Conservation (phyloP, 2,888 invertebrate species). For the Ypsolopha scabrella region DNA sequence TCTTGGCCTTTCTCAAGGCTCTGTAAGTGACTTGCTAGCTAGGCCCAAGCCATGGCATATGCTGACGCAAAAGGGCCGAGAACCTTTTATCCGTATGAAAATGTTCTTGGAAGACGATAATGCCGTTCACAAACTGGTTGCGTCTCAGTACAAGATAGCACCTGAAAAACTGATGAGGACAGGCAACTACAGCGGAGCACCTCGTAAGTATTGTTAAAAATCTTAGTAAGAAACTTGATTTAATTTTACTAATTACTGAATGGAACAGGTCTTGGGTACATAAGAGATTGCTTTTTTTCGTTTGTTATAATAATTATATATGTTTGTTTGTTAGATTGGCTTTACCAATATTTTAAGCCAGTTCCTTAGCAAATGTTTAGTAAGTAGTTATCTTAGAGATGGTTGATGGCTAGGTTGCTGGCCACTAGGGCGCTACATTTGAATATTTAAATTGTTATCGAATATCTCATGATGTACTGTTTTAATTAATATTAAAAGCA, state of each 20-base stretch:
- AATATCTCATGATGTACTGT: too few relatives aligned
- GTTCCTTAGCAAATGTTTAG: too few relatives aligned
- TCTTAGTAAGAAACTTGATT: neutral
- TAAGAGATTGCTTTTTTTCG: too few relatives aligned
- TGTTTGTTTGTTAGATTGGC: too few relatives aligned
- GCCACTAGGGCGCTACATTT: too few relatives aligned
- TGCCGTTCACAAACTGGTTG: conserved; percentile 94
- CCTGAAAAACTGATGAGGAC: conserved; percentile 98
- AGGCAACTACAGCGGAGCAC: conserved; percentile 88
- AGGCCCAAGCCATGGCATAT: conserved; percentile 99
- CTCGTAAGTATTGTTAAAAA: conserved; percentile 72
- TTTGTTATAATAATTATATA: too few relatives aligned
- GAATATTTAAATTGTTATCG: too few relatives aligned
- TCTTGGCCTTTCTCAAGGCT: conserved; percentile 95
- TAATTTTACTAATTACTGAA: neutral
- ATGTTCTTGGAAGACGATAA: conserved; percentile 97
- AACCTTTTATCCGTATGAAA: conserved; percentile 98
- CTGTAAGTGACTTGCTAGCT: conserved; percentile 96
- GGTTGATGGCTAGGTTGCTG: too few relatives aligned
- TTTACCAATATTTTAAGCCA: too few relatives aligned
- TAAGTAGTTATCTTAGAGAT: too few relatives aligned
- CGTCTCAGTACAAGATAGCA: conserved; percentile 97
- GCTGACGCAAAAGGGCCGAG: conserved; percentile 96
- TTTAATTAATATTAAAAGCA: too few relatives aligned
- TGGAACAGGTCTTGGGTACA: neutral